These are phyloP conservation scores for Spizella passerina DNA, from an alignment of 2,797 vertebrate genomes.

Conservation along the genomic window DNA sequence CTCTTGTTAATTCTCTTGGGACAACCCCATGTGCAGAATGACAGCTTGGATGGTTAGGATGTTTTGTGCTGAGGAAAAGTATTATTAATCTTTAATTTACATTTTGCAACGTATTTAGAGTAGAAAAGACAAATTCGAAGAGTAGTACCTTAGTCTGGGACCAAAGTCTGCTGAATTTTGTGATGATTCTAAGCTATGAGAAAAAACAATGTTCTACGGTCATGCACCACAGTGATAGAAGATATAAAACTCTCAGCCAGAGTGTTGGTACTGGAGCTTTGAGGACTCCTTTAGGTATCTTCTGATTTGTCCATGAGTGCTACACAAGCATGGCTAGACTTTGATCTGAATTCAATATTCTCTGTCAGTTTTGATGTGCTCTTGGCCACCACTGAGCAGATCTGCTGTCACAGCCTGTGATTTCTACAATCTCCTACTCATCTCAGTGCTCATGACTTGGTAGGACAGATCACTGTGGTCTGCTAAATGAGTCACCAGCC, in stretches of 20 bases:
- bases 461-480: background rate
- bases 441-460: background rate
- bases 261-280: background rate
- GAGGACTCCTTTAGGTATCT: background rate
- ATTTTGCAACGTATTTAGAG: background rate
- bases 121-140: background rate
- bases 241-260: background rate
- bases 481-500: background rate
- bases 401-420: background rate
- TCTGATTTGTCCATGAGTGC: background rate
- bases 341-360: background rate
- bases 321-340: too few species aligned
- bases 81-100: background rate
- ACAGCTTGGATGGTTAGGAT: background rate
- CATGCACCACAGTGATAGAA: background rate
- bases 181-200: background rate
- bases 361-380: background rate
- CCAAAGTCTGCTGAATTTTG: background rate
- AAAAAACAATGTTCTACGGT: background rate
- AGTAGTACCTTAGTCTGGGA: background rate
- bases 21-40: background rate
- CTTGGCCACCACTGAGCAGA: background rate
- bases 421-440: background rate
- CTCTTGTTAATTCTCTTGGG: background rate
- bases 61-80: background rate